Conservation (phyloP, 2,797 vertebrate species). For the Enteromius anoplus region DNA sequence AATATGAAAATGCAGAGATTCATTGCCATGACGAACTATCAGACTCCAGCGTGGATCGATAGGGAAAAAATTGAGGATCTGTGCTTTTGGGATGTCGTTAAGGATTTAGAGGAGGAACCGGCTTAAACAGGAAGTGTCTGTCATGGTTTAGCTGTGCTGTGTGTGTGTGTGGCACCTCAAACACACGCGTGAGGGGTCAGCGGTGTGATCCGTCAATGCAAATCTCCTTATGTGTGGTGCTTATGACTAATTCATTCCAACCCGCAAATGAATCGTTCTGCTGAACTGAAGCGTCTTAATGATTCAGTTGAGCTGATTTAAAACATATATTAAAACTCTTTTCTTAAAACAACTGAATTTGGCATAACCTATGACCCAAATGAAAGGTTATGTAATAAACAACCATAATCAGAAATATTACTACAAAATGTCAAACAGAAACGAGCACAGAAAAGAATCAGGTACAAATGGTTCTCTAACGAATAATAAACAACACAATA, state of each 20-base stretch:
- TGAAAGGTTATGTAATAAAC: too few species aligned
- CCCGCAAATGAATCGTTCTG: neutral
- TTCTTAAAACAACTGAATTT: neutral
- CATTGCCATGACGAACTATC: constrained; percentile 69
- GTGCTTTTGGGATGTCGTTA: constrained; percentile 62
- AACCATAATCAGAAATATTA: neutral
- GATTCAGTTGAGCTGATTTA: neutral
- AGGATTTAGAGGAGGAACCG: constrained; percentile 50
- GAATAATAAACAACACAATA: neutral
- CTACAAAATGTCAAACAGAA: neutral
- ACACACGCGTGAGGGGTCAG: constrained; percentile 35
- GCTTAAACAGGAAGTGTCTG: constrained; percentile 36
- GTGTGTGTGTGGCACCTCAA: neutral
- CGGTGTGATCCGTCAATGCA: constrained; percentile 30
- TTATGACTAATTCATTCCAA: constrained; percentile 14
- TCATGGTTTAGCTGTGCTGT: constrained; percentile 35
- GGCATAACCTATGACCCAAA: neutral
- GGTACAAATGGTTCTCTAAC: neutral
- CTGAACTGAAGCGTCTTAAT: neutral
- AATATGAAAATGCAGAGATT: constrained; percentile 73
- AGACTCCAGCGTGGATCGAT: constrained; percentile 68
- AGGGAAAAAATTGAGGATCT: constrained; percentile 65
- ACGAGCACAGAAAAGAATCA: neutral
- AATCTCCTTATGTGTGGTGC: constrained; percentile 6
- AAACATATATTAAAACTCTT: neutral